These are phyloP conservation scores for Rambutsinella grinnellia DNA, from an alignment of 2,888 invertebrate genomes.

Conservation along the genomic window DNA sequence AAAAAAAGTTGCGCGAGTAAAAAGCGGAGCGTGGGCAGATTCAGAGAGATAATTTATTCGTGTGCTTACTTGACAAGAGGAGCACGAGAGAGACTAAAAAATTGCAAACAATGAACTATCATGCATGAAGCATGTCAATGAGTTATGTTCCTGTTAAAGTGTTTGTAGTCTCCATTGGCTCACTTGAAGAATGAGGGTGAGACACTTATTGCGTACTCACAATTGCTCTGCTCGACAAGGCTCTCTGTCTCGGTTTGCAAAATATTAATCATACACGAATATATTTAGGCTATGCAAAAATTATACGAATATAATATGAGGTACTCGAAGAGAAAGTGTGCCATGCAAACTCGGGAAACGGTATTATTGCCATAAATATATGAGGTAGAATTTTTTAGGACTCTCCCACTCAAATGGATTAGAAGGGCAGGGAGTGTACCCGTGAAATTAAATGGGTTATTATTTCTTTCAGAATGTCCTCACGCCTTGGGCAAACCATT, in stretches of 20 bases:
- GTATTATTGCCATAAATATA: constrained; percentile 39
- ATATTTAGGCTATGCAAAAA: too few relatives aligned
- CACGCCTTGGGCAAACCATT: constrained; percentile 62
- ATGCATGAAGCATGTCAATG: constrained; percentile 46
- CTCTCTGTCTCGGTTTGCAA: neutral
- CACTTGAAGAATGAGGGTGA: neutral
- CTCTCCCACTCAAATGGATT: neutral
- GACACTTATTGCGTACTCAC: neutral
- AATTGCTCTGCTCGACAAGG: neutral
- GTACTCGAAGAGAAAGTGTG: constrained; percentile 39
- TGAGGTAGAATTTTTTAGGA: neutral
- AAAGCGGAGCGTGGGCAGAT: neutral
- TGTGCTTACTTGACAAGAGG: neutral
- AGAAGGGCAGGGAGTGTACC: neutral
- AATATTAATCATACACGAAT: too few relatives aligned
- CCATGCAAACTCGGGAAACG: constrained; percentile 24
- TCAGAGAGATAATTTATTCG: neutral
- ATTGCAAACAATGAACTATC: constrained; percentile 22
- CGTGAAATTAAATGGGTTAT: neutral
- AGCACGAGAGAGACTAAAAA: neutral
- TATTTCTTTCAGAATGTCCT: constrained; percentile 53
- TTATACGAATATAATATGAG: neutral
- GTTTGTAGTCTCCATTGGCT: neutral
- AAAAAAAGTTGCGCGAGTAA: too few relatives aligned
- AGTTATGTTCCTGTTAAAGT: neutral